Conservation (phyloP, 2,797 vertebrate genomes). For the Thripadectes ignobilis region DNA sequence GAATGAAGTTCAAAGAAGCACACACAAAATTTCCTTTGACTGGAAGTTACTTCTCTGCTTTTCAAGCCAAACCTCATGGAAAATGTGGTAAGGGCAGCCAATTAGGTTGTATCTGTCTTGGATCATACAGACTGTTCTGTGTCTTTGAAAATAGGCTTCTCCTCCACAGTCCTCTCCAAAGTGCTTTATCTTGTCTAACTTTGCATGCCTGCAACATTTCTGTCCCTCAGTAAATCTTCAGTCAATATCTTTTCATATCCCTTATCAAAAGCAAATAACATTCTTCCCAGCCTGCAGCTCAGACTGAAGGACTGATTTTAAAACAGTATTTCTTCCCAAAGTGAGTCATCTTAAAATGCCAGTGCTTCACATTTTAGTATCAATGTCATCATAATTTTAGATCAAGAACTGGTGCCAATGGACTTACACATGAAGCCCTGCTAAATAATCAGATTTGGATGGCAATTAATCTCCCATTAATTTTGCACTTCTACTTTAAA, state of each 20-base stretch:
- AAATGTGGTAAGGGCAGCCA: not conserved
- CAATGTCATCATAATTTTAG: not conserved
- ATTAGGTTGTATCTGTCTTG: not conserved
- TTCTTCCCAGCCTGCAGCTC: not conserved
- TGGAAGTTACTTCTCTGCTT: not conserved
- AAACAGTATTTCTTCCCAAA: not conserved
- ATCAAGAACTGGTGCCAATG: not conserved
- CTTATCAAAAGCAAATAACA: constrained; percentile 1
- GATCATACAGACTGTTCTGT: not conserved
- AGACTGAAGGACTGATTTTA: not conserved
- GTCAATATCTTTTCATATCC: not conserved
- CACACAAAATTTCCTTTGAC: not conserved
- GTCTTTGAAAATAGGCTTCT: not conserved
- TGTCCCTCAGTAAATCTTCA: not conserved
- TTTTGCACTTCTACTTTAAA: not conserved
- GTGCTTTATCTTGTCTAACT: not conserved
- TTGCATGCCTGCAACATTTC: not conserved
- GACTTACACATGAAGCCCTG: not conserved
- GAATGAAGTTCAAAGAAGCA: not conserved
- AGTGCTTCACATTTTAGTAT: not conserved
- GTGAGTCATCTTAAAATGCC: constrained; percentile 33
- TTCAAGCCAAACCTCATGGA: not conserved
- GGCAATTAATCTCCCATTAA: not conserved
- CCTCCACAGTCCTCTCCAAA: not conserved
- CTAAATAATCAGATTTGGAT: not conserved